A percentile compares a stretch with the other conserved stretches of the same genome.
These are phyloP conservation scores for Lottia scabra DNA, from an alignment of 2,888 invertebrate genomes.

Conservation along the genomic window DNA sequence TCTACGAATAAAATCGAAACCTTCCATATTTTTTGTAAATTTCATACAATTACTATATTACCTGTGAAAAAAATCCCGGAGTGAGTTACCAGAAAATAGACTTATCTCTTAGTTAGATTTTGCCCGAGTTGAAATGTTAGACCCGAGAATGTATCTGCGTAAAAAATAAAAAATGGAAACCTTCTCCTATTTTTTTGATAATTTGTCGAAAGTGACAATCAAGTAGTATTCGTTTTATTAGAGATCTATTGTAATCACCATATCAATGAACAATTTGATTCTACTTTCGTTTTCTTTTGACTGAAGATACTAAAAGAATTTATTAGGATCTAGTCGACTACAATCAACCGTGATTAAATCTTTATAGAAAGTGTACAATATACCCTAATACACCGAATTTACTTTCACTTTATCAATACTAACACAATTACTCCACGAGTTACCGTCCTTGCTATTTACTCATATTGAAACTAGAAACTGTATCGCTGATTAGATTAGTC, in stretches of 20 bases:
- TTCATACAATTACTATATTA: no score
- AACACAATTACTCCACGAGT: neutral
- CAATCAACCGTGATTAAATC: neutral
- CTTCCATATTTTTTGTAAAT: no score
- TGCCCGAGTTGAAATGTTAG: no score
- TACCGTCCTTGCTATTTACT: neutral
- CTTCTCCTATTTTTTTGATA: neutral
- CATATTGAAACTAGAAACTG: neutral
- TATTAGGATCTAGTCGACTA: constrained; percentile 41
- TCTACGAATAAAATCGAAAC: no score
- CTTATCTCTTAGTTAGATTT: no score
- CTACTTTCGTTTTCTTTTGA: constrained; percentile 32
- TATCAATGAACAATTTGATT: constrained; percentile 44
- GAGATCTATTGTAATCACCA: constrained; percentile 11
- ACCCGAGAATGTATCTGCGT: no score
- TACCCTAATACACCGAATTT: neutral
- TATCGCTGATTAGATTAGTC: neutral
- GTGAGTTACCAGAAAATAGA: no score
- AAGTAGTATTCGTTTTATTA: neutral
- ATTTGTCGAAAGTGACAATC: neutral
- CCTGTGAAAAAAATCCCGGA: no score
- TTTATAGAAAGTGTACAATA: neutral
- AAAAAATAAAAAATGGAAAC: neutral
- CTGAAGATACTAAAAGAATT: constrained; percentile 62
- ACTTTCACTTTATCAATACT: neutral